Evolutionary conservation across 1,140 invertebrate species (phyloP), one percentile per base, ranked within the genome.

Genomic region (Carposina sasakii): DNA sequence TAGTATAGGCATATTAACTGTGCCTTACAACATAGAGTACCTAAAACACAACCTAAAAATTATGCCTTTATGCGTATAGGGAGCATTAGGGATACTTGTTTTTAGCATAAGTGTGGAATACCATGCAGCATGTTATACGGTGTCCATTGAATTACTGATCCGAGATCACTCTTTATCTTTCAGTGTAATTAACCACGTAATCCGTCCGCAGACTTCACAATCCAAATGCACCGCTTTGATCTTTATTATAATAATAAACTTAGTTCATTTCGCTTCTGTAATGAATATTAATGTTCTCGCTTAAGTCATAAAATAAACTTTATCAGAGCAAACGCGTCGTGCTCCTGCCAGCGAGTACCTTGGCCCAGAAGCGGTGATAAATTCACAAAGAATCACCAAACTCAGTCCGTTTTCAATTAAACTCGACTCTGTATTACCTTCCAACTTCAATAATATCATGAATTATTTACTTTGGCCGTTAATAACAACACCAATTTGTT

Each of bases 291-390:
- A 81, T 78, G 74, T 62, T 76, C 69, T 74, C 65, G 72, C 67
- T 77, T 78, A 70, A 77, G 66, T 76, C 68, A 77, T 78, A 78
- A 81, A 81, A 75, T 77, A 75, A 81, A 81, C 70, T 81, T 81
- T 77, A 81, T 81, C 72, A 66, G 67, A 63, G 65, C 65, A 76
- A 39, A 39, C 71, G 71, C 66, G 60, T 69, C 49, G 65, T 60
- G 50, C 57, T 53, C 62, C 57, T 61, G 61, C 58, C 24, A 33
- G n/a, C n/a, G 20, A 16, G 13, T 15, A 68, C 62, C 63, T 66
- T 60, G 63, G 59, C 56, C n/a, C n/a, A n/a, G n/a, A n/a, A 57
- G 48, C 54, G 71, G 68, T 71, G 72, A 77, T 81, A 76, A 79
- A 74, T 77, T 65, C 55, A 63, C 67, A 66, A 81, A 77, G 69